These are phyloP conservation scores for Prochilodus magdalenae DNA, from an alignment of 2,113 vertebrate genomes.

Conservation along the genomic window DNA sequence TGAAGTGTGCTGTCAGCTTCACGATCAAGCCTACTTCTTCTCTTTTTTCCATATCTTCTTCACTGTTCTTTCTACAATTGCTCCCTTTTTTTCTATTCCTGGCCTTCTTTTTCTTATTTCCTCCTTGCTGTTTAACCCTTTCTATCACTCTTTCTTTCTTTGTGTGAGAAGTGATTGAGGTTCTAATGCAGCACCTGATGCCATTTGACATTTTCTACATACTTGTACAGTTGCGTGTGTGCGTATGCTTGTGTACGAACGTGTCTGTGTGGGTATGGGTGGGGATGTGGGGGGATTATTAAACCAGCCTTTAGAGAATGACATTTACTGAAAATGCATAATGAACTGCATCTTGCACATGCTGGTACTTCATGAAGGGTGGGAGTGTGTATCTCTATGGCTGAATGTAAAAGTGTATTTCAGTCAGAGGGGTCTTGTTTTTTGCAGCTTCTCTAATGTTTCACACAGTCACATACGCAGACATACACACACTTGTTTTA, in stretches of 20 bases:
- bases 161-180: conserved; percentile 70
- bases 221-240: conserved; percentile 48
- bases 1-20: conserved; percentile 78
- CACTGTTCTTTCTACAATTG: conserved; percentile 7
- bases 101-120: conserved; percentile 15
- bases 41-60: conserved; percentile 19
- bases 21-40: conserved; percentile 63
- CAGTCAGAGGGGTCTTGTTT: background rate
- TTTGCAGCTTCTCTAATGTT: background rate
- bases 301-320: conserved; percentile 52
- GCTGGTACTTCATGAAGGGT: conserved; percentile 52
- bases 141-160: conserved; percentile 4
- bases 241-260: conserved; percentile 10
- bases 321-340: conserved; percentile 67
- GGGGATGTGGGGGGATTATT: conserved; percentile 38
- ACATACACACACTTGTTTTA: background rate
- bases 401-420: conserved; percentile 67
- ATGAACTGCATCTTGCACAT: conserved; percentile 51
- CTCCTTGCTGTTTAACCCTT: background rate
- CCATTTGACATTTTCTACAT: conserved; percentile 65
- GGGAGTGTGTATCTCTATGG: conserved; percentile 56
- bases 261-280: background rate
- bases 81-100: conserved; percentile 15
- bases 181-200: conserved; percentile 70
- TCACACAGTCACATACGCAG: background rate